Percentiles rank a stretch among this genome's conserved stretches.
Conservation (phyloP, 2,888 invertebrate genomes). For the Tethea ocularis region DNA sequence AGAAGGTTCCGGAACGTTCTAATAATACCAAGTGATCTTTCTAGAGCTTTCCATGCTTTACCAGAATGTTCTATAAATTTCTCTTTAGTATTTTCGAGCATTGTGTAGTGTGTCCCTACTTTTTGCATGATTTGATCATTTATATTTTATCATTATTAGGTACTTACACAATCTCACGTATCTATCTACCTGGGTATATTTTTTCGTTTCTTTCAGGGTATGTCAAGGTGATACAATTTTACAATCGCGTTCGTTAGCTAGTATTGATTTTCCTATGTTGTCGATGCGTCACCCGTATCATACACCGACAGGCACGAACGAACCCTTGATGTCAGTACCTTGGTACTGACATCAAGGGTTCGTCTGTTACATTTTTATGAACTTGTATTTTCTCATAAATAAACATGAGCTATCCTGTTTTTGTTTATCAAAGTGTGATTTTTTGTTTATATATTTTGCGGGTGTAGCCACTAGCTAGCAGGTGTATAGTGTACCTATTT, state of each 20-base stretch:
- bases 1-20: too few species aligned
- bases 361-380: conserved; percentile 3
- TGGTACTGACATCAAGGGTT: too few species aligned
- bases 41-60: too few species aligned
- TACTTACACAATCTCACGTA: not conserved
- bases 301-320: conserved; percentile 48
- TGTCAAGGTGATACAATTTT: not conserved
- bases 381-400: not conserved
- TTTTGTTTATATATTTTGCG: not conserved
- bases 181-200: not conserved
- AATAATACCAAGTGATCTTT: too few species aligned
- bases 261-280: conserved; percentile 53
- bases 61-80: too few species aligned
- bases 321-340: not conserved
- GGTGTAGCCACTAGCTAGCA: not conserved
- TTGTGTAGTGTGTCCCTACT: too few species aligned
- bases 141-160: too few species aligned
- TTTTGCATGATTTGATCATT: too few species aligned
- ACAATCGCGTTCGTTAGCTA: conserved; percentile 6
- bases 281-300: conserved; percentile 52
- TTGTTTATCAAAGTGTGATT: not conserved
- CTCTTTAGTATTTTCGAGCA: too few species aligned
- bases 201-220: not conserved
- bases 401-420: not conserved
- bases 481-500: too few species aligned